A percentile compares a stretch with the other conserved stretches of the same genome.
Conservation (phyloP, 2,888 invertebrate genomes). For the Ischnura elegans region DNA sequence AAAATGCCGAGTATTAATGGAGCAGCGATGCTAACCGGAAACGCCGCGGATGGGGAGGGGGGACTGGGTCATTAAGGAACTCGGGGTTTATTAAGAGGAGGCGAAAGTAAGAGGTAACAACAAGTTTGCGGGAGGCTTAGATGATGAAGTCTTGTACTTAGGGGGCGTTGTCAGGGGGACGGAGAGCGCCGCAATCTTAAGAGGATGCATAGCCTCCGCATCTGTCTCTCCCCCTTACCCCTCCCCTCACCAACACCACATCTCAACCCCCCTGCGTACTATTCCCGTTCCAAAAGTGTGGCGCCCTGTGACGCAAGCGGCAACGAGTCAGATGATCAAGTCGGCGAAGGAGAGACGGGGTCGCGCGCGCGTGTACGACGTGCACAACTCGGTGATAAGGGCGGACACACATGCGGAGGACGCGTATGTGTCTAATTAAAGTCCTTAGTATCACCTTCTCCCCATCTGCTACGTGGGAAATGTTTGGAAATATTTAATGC, state of each 20-base stretch:
- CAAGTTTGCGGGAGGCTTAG: conserved; percentile 20
- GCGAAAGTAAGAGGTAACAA: conserved; percentile 9
- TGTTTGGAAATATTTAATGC: no score
- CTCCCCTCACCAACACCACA: background rate
- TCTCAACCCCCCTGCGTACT: no score
- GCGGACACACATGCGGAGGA: background rate
- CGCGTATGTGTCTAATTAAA: background rate
- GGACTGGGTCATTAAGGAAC: conserved; percentile 40
- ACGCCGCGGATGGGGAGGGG: conserved; percentile 1
- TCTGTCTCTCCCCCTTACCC: background rate
- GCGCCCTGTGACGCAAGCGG: background rate
- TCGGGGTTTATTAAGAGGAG: conserved; percentile 46
- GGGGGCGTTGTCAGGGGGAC: background rate
- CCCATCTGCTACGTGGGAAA: no score
- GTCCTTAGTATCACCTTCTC: background rate
- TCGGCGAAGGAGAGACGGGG: background rate
- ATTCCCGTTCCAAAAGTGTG: background rate
- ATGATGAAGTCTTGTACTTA: conserved; percentile 34
- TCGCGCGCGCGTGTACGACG: background rate
- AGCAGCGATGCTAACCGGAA: conserved; percentile 14
- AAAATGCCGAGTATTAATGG: conserved; percentile 47
- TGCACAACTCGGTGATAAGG: background rate
- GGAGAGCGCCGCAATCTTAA: background rate
- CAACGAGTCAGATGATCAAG: background rate
- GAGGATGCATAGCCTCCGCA: background rate